Evolutionary conservation across 2,888 invertebrate genomes (phyloP).

Genomic region (Macropis europaea): DNA sequence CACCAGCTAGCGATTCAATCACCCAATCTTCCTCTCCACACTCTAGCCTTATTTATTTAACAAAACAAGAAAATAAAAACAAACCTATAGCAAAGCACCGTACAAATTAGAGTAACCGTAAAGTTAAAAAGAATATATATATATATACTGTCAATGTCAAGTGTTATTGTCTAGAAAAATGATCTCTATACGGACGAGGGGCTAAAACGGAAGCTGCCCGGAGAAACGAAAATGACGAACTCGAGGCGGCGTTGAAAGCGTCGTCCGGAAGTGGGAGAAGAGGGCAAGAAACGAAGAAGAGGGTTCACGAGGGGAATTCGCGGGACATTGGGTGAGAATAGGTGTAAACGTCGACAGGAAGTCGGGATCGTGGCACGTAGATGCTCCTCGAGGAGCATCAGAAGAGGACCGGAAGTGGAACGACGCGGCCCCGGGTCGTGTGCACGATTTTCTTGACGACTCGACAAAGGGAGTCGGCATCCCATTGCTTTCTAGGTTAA

Average conservation of each 20-base stretch:
- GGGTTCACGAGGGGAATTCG: neutral
- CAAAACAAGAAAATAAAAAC: too few relatives aligned
- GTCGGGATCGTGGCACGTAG: conserved; percentile 4
- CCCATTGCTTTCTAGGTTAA: conserved; percentile 61
- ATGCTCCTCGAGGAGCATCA: neutral
- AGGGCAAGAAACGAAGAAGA: neutral
- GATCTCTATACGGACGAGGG: too few relatives aligned
- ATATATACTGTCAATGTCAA: too few relatives aligned
- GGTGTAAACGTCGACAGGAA: conserved; percentile 10
- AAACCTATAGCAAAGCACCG: too few relatives aligned
- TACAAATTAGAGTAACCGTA: too few relatives aligned
- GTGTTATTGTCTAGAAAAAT: too few relatives aligned
- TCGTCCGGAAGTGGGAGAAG: neutral
- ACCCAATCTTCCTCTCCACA: too few relatives aligned
- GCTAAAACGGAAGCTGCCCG: too few relatives aligned
- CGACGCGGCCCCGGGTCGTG: conserved; percentile 39
- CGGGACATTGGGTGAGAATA: neutral
- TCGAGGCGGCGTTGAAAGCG: neutral
- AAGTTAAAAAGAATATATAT: too few relatives aligned
- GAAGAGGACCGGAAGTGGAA: conserved; percentile 46
- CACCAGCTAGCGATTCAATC: too few relatives aligned
- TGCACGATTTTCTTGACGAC: conserved; percentile 40
- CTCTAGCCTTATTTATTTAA: too few relatives aligned
- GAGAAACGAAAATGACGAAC: neutral
- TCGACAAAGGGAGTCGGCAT: conserved; percentile 51